These are phyloP conservation scores for Oryzaephilus surinamensis DNA, from an alignment of 1,140 invertebrate genomes.

Conservation along the genomic window DNA sequence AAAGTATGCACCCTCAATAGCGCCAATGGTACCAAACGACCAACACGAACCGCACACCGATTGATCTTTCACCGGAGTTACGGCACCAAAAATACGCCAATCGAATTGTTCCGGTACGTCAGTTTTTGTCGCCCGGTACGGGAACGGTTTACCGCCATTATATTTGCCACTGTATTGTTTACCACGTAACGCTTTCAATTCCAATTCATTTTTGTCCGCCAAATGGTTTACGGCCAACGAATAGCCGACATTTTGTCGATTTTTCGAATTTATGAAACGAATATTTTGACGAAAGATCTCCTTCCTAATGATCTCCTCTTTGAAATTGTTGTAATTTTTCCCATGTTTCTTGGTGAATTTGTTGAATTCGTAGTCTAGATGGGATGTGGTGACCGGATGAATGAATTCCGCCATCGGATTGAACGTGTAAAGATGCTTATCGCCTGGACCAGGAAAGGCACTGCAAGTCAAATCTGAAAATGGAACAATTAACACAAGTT, in stretches of 20 bases:
- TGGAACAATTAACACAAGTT: constrained; percentile 5
- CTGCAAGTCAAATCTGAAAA: constrained; percentile 59
- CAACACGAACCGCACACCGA: constrained; percentile 95
- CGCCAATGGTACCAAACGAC: constrained; percentile 90
- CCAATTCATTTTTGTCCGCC: constrained; percentile 68
- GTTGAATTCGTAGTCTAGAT: constrained; percentile 69
- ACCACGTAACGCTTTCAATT: constrained; percentile 72
- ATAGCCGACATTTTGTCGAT: constrained; percentile 43
- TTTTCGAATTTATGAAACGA: constrained; percentile 42
- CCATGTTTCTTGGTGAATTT: constrained; percentile 65
- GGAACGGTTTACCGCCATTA: constrained; percentile 69
- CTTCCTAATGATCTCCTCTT: constrained; percentile 59
- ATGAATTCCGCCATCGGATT: constrained; percentile 93
- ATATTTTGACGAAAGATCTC: constrained; percentile 84
- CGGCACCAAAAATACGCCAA: constrained; percentile 86
- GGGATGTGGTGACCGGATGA: constrained; percentile 52
- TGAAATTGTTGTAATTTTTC: constrained; percentile 54
- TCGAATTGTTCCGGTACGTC: constrained; percentile 62
- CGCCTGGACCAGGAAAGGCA: constrained; percentile 80
- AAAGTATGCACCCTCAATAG: constrained; percentile 87
- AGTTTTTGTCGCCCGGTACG: constrained; percentile 43
- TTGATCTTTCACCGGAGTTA: constrained; percentile 93
- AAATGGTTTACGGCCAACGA: constrained; percentile 78
- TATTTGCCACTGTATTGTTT: constrained; percentile 53
- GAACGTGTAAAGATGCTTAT: constrained; percentile 63